phyloP scores from a whole-genome alignment of 1,140 invertebrate species.

The Microplitis mediator region DNA sequence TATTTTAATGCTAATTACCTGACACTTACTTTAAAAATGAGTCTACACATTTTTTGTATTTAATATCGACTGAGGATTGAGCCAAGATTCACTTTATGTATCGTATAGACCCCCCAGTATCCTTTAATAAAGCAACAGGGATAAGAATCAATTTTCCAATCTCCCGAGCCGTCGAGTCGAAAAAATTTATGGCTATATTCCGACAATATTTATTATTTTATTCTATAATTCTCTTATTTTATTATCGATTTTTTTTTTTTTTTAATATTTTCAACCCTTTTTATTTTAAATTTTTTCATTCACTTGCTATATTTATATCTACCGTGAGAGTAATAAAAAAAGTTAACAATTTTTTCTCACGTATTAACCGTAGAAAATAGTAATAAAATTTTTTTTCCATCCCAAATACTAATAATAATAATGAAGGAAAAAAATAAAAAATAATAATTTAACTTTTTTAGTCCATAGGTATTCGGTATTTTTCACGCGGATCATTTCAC shows the following conservation, averaged over 20 bases:
- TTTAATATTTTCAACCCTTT: not conserved
- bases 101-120: not conserved
- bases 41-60: too few relatives aligned
- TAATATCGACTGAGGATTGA: too few relatives aligned
- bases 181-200: constrained; percentile 29
- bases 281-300: not conserved
- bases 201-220: constrained; percentile 14
- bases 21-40: too few relatives aligned
- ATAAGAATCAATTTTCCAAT: constrained; percentile 38
- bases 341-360: too few relatives aligned
- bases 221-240: not conserved
- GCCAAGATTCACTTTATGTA: constrained; percentile 1
- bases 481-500: constrained; percentile 30
- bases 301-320: too few relatives aligned
- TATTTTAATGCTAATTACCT: too few relatives aligned
- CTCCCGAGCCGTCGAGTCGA: constrained; percentile 20
- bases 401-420: not conserved
- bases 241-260: not conserved
- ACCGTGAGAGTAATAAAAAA: too few relatives aligned
- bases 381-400: too few relatives aligned
- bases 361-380: too few relatives aligned
- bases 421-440: not conserved
- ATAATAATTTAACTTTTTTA: not conserved
- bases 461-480: not conserved
- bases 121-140: constrained; percentile 22